Evolutionary conservation across 2,797 vertebrate species (phyloP).

Genomic region (Propithecus deckenii): DNA sequence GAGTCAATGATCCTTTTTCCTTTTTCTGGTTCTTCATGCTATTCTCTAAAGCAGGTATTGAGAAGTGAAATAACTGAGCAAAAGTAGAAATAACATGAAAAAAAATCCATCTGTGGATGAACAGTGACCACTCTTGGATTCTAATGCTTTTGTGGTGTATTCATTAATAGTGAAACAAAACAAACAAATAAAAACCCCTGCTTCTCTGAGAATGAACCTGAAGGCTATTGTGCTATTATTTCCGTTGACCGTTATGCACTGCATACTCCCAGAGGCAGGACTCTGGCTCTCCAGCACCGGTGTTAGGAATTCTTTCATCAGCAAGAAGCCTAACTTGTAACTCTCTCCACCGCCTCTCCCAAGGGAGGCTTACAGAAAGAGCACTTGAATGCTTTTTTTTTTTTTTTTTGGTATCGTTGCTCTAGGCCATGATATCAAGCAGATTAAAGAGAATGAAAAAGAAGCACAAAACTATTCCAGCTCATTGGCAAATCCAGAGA

Average conservation of each 20-base stretch:
- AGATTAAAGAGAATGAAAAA: slow-evolving; percentile 11
- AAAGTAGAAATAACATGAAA: neutral
- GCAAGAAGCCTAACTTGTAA: neutral
- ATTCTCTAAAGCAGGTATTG: neutral
- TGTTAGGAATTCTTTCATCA: neutral
- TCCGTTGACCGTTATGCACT: neutral
- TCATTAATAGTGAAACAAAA: slow-evolving; percentile 8
- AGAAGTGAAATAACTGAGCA: neutral
- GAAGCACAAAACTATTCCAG: neutral
- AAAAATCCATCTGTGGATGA: neutral
- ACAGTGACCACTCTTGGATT: neutral
- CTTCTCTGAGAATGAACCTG: neutral
- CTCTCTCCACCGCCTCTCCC: neutral
- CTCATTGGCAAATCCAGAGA: neutral
- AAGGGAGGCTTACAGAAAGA: neutral
- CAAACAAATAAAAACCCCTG: neutral
- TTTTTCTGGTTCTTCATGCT: slow-evolving; percentile 9
- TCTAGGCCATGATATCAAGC: neutral
- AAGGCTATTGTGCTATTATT: neutral
- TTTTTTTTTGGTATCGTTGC: neutral
- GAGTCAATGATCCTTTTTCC: neutral
- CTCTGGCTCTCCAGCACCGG: neutral
- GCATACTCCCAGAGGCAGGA: neutral
- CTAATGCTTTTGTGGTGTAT: neutral
- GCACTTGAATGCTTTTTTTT: neutral